A percentile compares a stretch with the other conserved stretches of the same genome.
Conservation (phyloP, 1,140 invertebrate species). For the Delia radicum region DNA sequence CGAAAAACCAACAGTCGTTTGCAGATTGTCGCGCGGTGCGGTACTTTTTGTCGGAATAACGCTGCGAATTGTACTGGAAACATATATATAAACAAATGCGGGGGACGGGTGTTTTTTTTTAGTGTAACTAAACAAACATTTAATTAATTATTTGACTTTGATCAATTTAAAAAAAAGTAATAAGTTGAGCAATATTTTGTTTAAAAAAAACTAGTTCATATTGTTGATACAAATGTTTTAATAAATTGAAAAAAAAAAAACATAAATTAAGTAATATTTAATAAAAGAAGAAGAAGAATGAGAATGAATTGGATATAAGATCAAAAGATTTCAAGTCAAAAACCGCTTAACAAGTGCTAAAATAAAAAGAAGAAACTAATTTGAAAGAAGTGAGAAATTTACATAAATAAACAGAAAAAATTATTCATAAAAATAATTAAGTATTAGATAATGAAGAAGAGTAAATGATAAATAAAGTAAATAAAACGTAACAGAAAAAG, state of each 20-base stretch:
- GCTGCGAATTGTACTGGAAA: neutral
- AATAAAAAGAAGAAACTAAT: neutral
- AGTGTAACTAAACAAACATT: neutral
- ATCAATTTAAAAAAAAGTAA: neutral
- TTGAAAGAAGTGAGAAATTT: neutral
- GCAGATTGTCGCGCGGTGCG: constrained; percentile 1
- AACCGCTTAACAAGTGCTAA: constrained; percentile 15
- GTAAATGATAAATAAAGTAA: neutral
- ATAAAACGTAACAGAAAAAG: neutral
- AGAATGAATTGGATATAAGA: constrained; percentile 13
- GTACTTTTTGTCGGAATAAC: neutral
- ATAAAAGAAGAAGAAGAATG: neutral
- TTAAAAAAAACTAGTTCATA: no score
- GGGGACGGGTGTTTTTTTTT: neutral
- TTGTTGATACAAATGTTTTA: no score
- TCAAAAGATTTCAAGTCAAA: constrained; percentile 2
- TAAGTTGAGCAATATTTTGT: neutral
- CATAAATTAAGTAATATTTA: neutral
- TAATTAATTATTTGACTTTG: neutral
- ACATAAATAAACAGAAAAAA: neutral
- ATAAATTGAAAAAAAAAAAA: neutral
- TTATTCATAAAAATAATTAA: neutral
- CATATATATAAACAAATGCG: neutral
- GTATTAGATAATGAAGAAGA: neutral
- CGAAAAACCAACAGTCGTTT: neutral